A percentile compares a stretch with the other conserved stretches of the same genome.
Conservation (phyloP, 2,113 vertebrate species). For the Vimba vimba region DNA sequence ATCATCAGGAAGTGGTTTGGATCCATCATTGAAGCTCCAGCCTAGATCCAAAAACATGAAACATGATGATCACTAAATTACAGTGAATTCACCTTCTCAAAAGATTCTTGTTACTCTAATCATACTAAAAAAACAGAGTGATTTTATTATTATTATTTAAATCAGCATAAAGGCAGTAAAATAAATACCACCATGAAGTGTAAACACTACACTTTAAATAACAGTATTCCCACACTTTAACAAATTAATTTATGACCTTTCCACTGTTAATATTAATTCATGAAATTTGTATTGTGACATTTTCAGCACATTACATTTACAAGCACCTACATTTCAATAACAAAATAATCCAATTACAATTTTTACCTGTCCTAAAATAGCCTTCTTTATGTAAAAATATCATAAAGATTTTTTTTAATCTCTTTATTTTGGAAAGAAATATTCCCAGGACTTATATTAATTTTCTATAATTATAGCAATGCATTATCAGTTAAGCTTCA, state of each 20-base stretch:
- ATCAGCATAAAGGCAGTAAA: no score
- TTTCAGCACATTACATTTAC: not conserved
- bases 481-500: not conserved
- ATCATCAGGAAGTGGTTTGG: conserved; percentile 99
- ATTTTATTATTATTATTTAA: no score
- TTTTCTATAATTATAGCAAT: no score
- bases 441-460: no score
- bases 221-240: not conserved
- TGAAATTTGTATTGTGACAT: not conserved
- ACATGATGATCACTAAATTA: no score
- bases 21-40: conserved; percentile 98
- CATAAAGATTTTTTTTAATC: not conserved
- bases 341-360: not conserved
- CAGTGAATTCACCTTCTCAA: no score
- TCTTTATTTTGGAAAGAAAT: not conserved
- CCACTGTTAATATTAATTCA: not conserved
- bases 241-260: not conserved
- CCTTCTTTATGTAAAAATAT: not conserved
- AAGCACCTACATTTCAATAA: no score
- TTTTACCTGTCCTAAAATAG: conserved; percentile 53
- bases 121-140: no score
- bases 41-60: conserved; percentile 73
- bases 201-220: not conserved
- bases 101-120: no score
- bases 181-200: no score